Evolutionary conservation across 2,888 invertebrate genomes (phyloP).

Genomic region (Ashinkailepas kermadecensis): DNA sequence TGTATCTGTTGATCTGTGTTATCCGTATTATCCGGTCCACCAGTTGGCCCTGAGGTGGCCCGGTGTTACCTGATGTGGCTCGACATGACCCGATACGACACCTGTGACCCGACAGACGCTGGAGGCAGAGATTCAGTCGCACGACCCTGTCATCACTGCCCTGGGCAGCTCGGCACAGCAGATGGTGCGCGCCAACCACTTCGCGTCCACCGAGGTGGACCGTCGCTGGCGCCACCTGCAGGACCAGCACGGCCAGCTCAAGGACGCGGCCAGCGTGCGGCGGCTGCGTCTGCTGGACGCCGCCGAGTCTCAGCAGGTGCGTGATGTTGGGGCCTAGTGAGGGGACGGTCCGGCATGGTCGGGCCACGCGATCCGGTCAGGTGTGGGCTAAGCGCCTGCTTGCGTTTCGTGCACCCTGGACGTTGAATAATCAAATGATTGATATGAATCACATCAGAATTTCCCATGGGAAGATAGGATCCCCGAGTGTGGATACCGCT

Average conservation of each 20-base stretch:
- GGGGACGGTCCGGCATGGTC: too few relatives aligned
- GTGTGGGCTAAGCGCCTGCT: too few relatives aligned
- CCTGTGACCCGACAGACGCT: conserved; percentile 49
- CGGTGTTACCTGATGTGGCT: not conserved
- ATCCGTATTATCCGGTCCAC: too few relatives aligned
- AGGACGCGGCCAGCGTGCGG: conserved; percentile 63
- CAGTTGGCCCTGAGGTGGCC: too few relatives aligned
- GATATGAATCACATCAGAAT: too few relatives aligned
- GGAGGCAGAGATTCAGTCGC: conserved; percentile 78
- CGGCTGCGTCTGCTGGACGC: conserved; percentile 68
- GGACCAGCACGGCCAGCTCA: conserved; percentile 58
- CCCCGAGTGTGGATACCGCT: too few relatives aligned
- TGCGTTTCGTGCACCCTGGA: too few relatives aligned
- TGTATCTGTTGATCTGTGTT: too few relatives aligned
- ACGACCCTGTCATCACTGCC: conserved; percentile 72
- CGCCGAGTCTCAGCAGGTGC: conserved; percentile 70
- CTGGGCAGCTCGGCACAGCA: conserved; percentile 65
- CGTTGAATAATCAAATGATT: too few relatives aligned
- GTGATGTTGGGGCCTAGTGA: conserved; percentile 26
- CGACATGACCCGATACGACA: not conserved
- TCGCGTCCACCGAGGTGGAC: conserved; percentile 67
- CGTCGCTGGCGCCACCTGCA: conserved; percentile 58
- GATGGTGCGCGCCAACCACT: conserved; percentile 76
- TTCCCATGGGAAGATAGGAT: too few relatives aligned
- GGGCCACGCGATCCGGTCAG: too few relatives aligned